Percentiles rank a stretch among this genome's conserved stretches.
Conservation (phyloP, 2,888 invertebrate species). For the Steinernema carpocapsae region DNA sequence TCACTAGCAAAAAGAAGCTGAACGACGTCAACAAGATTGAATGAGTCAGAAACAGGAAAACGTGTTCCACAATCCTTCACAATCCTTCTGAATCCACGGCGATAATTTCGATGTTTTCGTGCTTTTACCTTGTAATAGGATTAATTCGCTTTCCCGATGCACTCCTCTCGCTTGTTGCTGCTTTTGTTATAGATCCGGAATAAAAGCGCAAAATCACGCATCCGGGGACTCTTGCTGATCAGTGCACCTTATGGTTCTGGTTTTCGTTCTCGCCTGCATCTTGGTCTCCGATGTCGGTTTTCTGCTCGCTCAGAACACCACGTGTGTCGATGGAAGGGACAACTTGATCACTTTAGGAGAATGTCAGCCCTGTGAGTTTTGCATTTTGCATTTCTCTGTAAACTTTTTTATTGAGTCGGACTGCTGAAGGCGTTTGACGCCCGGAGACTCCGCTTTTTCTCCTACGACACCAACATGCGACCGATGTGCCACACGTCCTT, state of each 20-base stretch:
- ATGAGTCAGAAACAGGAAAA: background rate
- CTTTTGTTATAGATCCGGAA: background rate
- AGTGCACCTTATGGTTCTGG: background rate
- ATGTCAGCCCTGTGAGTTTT: constrained; percentile 18
- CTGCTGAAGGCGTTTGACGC: constrained; percentile 22
- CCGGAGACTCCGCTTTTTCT: constrained; percentile 3
- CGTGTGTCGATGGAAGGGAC: constrained; percentile 21
- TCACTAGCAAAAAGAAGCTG: background rate
- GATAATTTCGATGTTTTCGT: constrained; percentile 24
- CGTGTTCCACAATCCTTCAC: background rate
- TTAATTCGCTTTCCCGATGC: constrained; percentile 7
- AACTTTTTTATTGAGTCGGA: background rate
- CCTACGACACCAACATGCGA: constrained; percentile 22
- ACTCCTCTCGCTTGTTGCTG: background rate
- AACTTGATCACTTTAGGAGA: constrained; percentile 24
- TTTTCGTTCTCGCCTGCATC: background rate
- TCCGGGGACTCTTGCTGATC: background rate
- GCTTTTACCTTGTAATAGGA: constrained; percentile 1
- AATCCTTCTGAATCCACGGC: background rate
- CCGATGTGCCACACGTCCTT: constrained; percentile 22
- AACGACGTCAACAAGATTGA: background rate
- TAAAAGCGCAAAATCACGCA: background rate
- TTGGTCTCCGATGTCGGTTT: background rate
- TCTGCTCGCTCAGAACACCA: background rate
- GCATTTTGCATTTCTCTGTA: background rate